Percentiles rank a stretch among this genome's conserved stretches.
phyloP scores from a whole-genome alignment of 2,888 invertebrate genomes.

The Nomada ferruginata region DNA sequence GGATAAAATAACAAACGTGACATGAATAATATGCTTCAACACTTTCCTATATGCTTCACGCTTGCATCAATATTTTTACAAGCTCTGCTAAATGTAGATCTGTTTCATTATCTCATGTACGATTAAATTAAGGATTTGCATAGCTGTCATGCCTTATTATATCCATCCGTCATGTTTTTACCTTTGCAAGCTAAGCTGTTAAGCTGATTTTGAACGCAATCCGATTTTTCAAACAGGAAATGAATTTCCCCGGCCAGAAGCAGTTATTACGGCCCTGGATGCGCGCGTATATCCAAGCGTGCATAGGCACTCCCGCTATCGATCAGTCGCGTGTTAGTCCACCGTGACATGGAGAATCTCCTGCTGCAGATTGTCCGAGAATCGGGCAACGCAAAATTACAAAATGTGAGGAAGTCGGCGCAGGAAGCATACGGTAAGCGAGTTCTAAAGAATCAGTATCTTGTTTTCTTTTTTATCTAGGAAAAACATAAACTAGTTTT shows the following conservation, averaged over 20 bases:
- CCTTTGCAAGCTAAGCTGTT: background rate
- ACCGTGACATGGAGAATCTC: slow-evolving; percentile 92
- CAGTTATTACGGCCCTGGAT: slow-evolving; percentile 57
- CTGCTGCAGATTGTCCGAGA: slow-evolving; percentile 93
- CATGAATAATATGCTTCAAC: background rate
- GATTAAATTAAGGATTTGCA: background rate
- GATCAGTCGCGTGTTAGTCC: slow-evolving; percentile 79
- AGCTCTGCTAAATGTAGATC: background rate
- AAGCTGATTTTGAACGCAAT: too few relatives aligned
- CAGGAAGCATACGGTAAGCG: slow-evolving; percentile 93
- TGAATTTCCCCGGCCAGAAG: slow-evolving; percentile 1
- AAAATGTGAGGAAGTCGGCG: slow-evolving; percentile 91
- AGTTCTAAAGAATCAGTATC: background rate
- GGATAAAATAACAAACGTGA: background rate
- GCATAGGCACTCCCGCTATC: slow-evolving; percentile 77
- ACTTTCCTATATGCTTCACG: background rate
- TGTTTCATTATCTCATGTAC: background rate
- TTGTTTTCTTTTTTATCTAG: fast-evolving
- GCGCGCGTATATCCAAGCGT: slow-evolving; percentile 61
- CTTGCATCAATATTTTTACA: background rate
- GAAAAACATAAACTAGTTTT: background rate
- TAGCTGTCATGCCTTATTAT: background rate
- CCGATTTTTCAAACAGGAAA: background rate
- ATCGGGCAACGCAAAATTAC: slow-evolving; percentile 91
- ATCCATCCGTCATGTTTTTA: background rate